A percentile compares a stretch with the other conserved stretches of the same genome.
Conservation (phyloP, 2,113 vertebrate species). For the Psephotus haematonotus region DNA sequence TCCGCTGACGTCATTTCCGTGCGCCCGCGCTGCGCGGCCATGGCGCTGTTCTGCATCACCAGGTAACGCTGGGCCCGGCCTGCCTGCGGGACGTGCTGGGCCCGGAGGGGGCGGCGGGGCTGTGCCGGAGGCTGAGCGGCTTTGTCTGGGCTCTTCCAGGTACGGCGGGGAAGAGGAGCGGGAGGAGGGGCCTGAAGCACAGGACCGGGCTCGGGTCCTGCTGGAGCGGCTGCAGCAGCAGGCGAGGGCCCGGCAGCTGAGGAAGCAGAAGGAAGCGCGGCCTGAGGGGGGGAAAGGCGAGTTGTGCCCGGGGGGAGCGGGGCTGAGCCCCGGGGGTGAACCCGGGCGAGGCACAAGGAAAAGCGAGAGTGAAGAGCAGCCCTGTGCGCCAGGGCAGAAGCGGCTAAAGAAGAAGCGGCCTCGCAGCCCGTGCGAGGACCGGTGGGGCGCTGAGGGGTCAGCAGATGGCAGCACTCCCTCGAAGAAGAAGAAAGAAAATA, state of each 20-base stretch:
- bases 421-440: not conserved
- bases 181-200: not conserved
- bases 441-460: not conserved
- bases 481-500: not conserved
- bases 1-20: fast-evolving
- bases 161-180: conserved; percentile 76
- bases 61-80: fast-evolving
- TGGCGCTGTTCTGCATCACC: conserved; percentile 17
- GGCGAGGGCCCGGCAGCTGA: conserved; percentile 79
- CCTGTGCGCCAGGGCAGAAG: fast-evolving
- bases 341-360: not conserved
- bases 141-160: conserved; percentile 45
- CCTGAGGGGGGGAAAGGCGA: not conserved
- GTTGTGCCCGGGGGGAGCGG: not conserved
- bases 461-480: not conserved
- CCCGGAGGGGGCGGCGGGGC: not conserved
- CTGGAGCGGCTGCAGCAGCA: conserved; percentile 83
- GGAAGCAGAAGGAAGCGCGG: conserved; percentile 18
- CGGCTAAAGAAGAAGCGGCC: not conserved
- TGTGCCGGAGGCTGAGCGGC: not conserved
- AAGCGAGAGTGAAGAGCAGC: not conserved
- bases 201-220: conserved; percentile 73
- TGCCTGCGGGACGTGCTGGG: not conserved
- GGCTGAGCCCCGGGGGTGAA: not conserved
- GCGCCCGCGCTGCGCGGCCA: not conserved